These are phyloP conservation scores for Psophia crepitans DNA, from an alignment of 2,113 vertebrate species.

Conservation along the genomic window DNA sequence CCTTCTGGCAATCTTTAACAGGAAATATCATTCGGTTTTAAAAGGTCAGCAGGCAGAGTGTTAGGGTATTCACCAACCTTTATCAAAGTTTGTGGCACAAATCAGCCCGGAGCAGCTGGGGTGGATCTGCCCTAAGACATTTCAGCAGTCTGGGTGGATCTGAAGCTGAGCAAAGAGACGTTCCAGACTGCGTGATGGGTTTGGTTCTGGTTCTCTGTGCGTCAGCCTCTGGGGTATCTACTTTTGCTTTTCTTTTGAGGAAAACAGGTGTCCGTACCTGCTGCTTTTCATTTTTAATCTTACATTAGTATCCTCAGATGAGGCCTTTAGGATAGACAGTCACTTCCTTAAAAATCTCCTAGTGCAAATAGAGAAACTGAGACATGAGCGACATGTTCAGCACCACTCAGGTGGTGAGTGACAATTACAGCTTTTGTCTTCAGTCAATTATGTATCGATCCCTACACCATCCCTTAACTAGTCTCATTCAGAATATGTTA, in stretches of 20 bases:
- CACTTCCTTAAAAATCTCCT: not conserved
- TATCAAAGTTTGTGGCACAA: not conserved
- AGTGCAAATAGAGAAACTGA: not conserved
- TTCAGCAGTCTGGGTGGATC: not conserved
- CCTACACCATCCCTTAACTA: not conserved
- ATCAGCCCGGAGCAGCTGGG: not conserved
- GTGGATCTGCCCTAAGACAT: too few relatives aligned
- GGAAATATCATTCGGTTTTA: not conserved
- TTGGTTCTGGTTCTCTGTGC: not conserved
- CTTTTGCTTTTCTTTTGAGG: not conserved
- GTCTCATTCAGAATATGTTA: not conserved
- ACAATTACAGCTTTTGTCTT: not conserved
- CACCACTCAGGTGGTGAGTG: not conserved
- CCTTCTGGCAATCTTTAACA: not conserved
- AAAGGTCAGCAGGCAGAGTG: not conserved
- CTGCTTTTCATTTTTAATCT: not conserved
- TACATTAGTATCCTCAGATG: too few relatives aligned
- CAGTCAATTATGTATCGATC: rapidly evolving
- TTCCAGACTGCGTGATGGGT: not conserved
- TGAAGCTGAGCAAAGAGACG: not conserved
- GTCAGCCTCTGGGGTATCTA: not conserved
- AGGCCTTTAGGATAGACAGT: not conserved
- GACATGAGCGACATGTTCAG: not conserved
- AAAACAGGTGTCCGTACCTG: not conserved
- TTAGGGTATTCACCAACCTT: not conserved